Evolutionary conservation across 2,113 vertebrate genomes (phyloP).

Genomic region (Sclerurus mexicanus): DNA sequence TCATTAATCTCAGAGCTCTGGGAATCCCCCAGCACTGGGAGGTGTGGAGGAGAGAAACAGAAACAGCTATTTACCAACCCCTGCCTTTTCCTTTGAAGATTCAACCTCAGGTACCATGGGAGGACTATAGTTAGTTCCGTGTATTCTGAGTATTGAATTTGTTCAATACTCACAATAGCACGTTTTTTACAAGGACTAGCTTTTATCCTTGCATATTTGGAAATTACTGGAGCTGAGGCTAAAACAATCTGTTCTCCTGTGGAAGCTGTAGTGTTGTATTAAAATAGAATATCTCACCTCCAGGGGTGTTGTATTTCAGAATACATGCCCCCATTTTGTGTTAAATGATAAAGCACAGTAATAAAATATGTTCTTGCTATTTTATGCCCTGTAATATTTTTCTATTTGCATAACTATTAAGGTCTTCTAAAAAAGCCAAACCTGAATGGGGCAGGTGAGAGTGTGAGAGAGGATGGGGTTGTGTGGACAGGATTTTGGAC

Average conservation of each 20-base stretch:
- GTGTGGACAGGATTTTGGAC: background rate
- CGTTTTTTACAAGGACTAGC: background rate
- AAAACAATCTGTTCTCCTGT: slow-evolving; percentile 21
- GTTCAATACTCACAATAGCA: background rate
- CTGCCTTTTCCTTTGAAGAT: background rate
- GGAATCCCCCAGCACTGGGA: background rate
- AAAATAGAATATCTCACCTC: slow-evolving; percentile 39
- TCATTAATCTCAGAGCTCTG: background rate
- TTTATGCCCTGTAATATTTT: slow-evolving; percentile 58
- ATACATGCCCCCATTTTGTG: slow-evolving; percentile 33
- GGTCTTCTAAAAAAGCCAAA: background rate
- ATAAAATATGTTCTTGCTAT: slow-evolving; percentile 59
- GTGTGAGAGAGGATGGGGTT: background rate
- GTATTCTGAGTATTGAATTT: background rate
- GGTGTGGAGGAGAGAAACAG: background rate
- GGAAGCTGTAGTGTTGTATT: background rate
- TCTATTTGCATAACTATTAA: background rate
- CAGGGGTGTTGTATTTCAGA: slow-evolving; percentile 50
- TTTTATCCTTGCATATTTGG: slow-evolving; percentile 3
- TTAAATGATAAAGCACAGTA: slow-evolving; percentile 60
- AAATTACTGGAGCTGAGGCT: slow-evolving; percentile 32
- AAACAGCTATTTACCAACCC: background rate
- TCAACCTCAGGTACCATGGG: background rate
- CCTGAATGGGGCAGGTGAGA: background rate
- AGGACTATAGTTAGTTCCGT: background rate